These are phyloP conservation scores for Helleia helle DNA, from an alignment of 2,888 invertebrate species.

Conservation along the genomic window DNA sequence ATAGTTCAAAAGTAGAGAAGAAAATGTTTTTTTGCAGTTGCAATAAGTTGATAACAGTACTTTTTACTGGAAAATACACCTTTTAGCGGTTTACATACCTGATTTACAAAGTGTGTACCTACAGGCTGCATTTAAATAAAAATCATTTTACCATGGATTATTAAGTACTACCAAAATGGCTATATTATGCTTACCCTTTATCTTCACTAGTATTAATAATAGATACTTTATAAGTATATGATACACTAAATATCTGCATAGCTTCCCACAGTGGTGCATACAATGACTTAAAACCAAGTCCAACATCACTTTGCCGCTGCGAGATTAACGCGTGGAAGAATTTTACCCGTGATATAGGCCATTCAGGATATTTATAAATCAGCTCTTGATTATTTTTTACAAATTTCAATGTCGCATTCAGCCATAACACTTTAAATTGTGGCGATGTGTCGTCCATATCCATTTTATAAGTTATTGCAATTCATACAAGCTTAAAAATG, in stretches of 20 bases:
- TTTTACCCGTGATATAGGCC: slow-evolving; percentile 26
- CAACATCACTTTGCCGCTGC: slow-evolving; percentile 16
- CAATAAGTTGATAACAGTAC: too few species aligned
- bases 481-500: background rate
- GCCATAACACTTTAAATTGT: slow-evolving; percentile 24
- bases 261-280: slow-evolving; percentile 32
- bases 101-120: too few species aligned
- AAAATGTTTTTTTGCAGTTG: too few species aligned
- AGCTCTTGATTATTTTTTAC: slow-evolving; percentile 27
- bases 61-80: too few species aligned
- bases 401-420: slow-evolving; percentile 32
- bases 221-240: slow-evolving; percentile 19
- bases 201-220: slow-evolving; percentile 10
- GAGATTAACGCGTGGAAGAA: slow-evolving; percentile 26
- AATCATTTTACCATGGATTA: too few species aligned
- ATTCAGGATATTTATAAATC: slow-evolving; percentile 27
- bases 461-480: slow-evolving; percentile 3
- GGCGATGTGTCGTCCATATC: background rate
- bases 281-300: slow-evolving; percentile 22
- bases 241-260: slow-evolving; percentile 18
- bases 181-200: slow-evolving; percentile 18
- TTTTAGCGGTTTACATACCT: too few species aligned
- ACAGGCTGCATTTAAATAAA: too few species aligned
- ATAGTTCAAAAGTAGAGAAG: too few species aligned
- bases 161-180: too few species aligned